A percentile compares a stretch with the other conserved stretches of the same genome.
These are phyloP conservation scores for Hylyphantes graminicola DNA, from an alignment of 1,140 invertebrate genomes.

Conservation along the genomic window DNA sequence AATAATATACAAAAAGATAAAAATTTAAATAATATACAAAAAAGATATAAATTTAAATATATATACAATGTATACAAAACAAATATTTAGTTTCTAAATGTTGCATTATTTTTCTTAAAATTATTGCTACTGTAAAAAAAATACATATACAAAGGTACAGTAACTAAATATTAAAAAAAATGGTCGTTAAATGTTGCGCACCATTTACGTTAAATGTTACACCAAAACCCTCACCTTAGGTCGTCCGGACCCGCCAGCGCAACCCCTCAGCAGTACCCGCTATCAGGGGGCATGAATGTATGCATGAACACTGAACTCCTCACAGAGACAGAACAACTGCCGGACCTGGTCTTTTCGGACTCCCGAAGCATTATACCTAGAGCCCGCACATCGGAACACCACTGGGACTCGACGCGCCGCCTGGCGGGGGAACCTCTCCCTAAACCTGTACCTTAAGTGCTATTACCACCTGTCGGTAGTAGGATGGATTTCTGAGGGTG, in stretches of 20 bases:
- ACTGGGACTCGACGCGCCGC: slow-evolving; percentile 6
- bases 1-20: too few species aligned
- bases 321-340: background rate
- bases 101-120: too few species aligned
- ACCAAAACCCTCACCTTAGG: slow-evolving; percentile 25
- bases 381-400: too few species aligned
- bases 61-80: too few species aligned
- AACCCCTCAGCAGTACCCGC: slow-evolving; percentile 45
- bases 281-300: slow-evolving; percentile 44
- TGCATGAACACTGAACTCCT: background rate
- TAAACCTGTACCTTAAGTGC: slow-evolving; percentile 4
- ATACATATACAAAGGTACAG: too few species aligned
- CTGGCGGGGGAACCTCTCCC: background rate
- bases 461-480: slow-evolving; percentile 27
- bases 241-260: slow-evolving; percentile 51
- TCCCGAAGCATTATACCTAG: background rate
- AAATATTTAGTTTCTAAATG: too few species aligned
- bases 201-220: too few species aligned
- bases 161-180: too few species aligned
- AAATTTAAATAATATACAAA: too few species aligned
- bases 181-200: too few species aligned
- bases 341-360: slow-evolving; percentile 36
- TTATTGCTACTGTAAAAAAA: too few species aligned
- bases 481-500: background rate
- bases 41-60: too few species aligned